Evolutionary conservation across 2,888 invertebrate genomes (phyloP).

Genomic region (Cecidostiba fungosa): DNA sequence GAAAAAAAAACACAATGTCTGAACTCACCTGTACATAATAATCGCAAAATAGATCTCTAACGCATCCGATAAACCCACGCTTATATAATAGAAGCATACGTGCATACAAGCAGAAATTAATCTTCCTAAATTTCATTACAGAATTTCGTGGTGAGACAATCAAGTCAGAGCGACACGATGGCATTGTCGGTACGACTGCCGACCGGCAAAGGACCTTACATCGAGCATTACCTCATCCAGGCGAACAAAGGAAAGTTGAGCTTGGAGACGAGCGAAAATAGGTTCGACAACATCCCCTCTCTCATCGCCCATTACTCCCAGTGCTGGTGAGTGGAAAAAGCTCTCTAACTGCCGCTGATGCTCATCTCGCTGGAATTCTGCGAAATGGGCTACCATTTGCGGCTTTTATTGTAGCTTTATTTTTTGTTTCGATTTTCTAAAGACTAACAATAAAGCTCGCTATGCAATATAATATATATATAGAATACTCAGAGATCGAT

Average conservation of each 20-base stretch:
- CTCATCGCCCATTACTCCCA: conserved; percentile 96
- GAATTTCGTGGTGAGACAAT: conserved; percentile 97
- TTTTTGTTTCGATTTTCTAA: neutral
- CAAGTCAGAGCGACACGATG: conserved; percentile 96
- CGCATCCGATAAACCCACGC: no score
- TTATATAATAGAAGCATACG: neutral
- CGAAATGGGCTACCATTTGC: neutral
- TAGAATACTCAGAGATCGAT: no score
- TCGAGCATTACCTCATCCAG: conserved; percentile 98
- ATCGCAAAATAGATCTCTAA: neutral
- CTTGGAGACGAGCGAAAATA: conserved; percentile 95
- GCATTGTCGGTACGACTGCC: conserved; percentile 96
- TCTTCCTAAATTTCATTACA: conserved; percentile 78
- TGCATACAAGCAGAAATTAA: neutral
- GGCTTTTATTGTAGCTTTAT: neutral
- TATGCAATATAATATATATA: no score
- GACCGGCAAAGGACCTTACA: conserved; percentile 92
- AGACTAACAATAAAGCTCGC: neutral
- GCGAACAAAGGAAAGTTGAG: conserved; percentile 90
- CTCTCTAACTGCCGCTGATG: conserved; percentile 15
- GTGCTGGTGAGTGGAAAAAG: conserved; percentile 86
- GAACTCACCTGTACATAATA: neutral
- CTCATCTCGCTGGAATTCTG: neutral
- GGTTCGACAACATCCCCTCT: conserved; percentile 95
- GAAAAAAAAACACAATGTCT: neutral